These are phyloP conservation scores for Muscicapa comitata DNA, from an alignment of 2,797 vertebrate species.

Conservation along the genomic window DNA sequence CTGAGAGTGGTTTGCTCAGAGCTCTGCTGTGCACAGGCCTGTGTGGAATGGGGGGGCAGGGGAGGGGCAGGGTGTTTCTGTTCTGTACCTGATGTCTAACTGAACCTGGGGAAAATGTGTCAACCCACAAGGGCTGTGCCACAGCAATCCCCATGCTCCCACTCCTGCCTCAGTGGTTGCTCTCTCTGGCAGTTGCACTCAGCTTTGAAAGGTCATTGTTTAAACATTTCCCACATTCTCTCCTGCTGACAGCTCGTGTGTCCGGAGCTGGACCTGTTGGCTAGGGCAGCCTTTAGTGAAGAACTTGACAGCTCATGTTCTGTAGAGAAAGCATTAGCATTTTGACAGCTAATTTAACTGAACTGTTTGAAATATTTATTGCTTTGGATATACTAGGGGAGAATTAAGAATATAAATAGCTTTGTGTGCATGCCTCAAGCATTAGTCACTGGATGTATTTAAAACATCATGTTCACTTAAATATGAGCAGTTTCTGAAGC, in stretches of 20 bases:
- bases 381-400: not conserved
- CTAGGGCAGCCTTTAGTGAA: not conserved
- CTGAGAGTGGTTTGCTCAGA: not conserved
- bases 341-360: not conserved
- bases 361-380: constrained; percentile 2
- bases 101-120: not conserved
- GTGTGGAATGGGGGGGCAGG: not conserved
- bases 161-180: not conserved
- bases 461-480: not conserved
- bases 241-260: not conserved
- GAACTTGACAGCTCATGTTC: not conserved
- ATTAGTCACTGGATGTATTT: constrained; percentile 22
- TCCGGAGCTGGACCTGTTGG: not conserved
- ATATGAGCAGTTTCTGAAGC: constrained; percentile 17
- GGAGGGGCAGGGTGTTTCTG: accelerated
- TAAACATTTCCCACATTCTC: not conserved
- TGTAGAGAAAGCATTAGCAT: not conserved
- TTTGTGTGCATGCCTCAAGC: not conserved
- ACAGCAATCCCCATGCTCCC: not conserved
- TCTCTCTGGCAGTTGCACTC: not conserved
- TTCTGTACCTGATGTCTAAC: not conserved
- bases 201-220: not conserved
- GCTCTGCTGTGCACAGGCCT: not conserved
- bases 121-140: not conserved
- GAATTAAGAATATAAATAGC: constrained; percentile 21